Conservation (phyloP, 2,113 vertebrate genomes). For the Cervus canadensis region DNA sequence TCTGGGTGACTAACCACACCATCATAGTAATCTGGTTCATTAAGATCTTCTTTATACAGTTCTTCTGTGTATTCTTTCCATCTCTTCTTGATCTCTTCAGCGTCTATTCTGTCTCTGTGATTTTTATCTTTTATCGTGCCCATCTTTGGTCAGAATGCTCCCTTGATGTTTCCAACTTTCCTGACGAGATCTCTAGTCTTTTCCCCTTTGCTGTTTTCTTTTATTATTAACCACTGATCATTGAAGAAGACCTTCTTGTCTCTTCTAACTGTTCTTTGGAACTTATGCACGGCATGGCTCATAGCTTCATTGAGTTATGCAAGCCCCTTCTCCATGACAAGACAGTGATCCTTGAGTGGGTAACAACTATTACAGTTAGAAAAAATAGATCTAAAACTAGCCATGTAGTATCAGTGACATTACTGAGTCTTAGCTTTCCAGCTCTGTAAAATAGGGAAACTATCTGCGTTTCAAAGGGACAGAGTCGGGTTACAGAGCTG, state of each 20-base stretch:
- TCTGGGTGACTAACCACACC: not conserved
- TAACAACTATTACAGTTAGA: not conserved
- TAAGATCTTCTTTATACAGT: not conserved
- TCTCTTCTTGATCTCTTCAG: not conserved
- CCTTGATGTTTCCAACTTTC: not conserved
- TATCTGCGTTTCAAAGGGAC: not conserved
- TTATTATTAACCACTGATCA: not conserved
- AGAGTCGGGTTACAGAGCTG: not conserved
- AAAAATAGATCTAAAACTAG: conserved; percentile 31
- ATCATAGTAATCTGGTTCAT: not conserved
- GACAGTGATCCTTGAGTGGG: not conserved
- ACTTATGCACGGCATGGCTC: accelerated
- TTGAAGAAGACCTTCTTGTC: not conserved
- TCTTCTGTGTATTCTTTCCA: not conserved
- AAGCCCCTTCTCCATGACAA: not conserved
- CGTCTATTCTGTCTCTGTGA: not conserved
- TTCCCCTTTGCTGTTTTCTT: not conserved
- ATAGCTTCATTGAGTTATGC: not conserved
- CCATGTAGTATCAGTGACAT: not conserved
- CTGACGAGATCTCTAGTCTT: not conserved
- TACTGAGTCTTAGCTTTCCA: not conserved
- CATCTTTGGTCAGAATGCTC: not conserved
- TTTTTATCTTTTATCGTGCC: not conserved
- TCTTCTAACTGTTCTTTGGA: not conserved
- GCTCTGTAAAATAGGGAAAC: not conserved